phyloP scores from a whole-genome alignment of 2,888 invertebrate genomes.

The Nomada ruficornis region DNA sequence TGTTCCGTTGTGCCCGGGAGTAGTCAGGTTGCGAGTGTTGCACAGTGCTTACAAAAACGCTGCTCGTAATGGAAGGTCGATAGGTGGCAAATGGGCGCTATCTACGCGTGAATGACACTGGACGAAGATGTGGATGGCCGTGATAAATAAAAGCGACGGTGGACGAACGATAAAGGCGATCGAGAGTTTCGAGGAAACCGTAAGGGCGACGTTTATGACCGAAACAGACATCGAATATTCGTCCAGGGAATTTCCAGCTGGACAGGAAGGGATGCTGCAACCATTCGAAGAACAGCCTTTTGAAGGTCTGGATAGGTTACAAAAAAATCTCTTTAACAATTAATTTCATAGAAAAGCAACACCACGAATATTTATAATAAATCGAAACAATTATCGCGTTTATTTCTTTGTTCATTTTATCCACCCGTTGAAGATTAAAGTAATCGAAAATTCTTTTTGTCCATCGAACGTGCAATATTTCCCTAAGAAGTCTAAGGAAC shows the following conservation, averaged over 20 bases:
- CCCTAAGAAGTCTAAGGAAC: not conserved
- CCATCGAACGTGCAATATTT: no score
- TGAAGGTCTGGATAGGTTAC: not conserved
- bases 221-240: constrained; percentile 16
- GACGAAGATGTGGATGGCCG: constrained; percentile 15
- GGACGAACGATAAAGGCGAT: constrained; percentile 45
- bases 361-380: no score
- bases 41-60: not conserved
- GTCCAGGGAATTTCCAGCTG: constrained; percentile 3
- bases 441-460: not conserved
- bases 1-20: not conserved
- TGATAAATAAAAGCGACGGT: constrained; percentile 38
- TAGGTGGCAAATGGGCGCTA: constrained; percentile 19
- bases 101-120: not conserved
- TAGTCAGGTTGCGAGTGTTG: not conserved
- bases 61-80: constrained; percentile 10
- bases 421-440: not conserved
- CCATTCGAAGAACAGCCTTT: not conserved
- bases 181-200: constrained; percentile 17
- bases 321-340: not conserved
- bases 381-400: no score
- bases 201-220: constrained; percentile 41
- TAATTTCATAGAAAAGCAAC: no score
- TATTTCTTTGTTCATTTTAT: no score
- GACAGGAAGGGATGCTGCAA: not conserved